These are phyloP conservation scores for Mastomys natalensis DNA, from an alignment of 2,113 vertebrate genomes.

Conservation along the genomic window DNA sequence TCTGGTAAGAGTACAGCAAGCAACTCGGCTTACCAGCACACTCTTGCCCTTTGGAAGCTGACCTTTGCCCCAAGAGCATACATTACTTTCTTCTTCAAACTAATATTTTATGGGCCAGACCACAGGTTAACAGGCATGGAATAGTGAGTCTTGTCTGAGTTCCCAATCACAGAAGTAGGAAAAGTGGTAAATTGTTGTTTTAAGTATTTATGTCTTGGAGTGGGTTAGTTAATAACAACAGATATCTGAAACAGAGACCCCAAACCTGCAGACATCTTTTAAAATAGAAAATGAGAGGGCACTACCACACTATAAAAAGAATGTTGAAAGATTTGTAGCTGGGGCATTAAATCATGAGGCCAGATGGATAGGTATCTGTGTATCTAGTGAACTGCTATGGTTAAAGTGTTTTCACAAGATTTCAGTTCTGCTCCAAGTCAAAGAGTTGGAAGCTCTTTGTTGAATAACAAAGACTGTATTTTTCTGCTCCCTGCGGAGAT, in stretches of 20 bases:
- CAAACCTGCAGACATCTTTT: conserved; percentile 18
- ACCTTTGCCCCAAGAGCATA: too few species aligned
- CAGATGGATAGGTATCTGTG: not conserved
- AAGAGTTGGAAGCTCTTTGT: conserved; percentile 15
- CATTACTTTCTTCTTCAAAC: not conserved
- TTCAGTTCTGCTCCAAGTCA: not conserved
- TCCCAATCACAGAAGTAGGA: not conserved
- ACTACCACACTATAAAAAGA: not conserved
- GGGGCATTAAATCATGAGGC: not conserved
- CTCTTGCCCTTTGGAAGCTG: not conserved
- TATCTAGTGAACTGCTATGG: not conserved
- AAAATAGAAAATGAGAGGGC: not conserved
- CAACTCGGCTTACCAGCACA: not conserved
- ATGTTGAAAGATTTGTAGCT: not conserved
- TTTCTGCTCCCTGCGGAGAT: not conserved
- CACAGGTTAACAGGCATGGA: accelerated
- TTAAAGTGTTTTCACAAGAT: conserved; percentile 15
- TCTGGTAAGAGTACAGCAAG: not conserved
- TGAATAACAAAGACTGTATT: not conserved
- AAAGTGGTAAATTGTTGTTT: not conserved
- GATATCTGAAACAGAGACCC: not conserved
- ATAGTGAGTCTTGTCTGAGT: not conserved
- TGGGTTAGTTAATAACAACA: not conserved
- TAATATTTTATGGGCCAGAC: not conserved
- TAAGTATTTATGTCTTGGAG: not conserved